These are phyloP conservation scores for Ellobium chinense DNA, from an alignment of 2,888 invertebrate species.

Conservation along the genomic window DNA sequence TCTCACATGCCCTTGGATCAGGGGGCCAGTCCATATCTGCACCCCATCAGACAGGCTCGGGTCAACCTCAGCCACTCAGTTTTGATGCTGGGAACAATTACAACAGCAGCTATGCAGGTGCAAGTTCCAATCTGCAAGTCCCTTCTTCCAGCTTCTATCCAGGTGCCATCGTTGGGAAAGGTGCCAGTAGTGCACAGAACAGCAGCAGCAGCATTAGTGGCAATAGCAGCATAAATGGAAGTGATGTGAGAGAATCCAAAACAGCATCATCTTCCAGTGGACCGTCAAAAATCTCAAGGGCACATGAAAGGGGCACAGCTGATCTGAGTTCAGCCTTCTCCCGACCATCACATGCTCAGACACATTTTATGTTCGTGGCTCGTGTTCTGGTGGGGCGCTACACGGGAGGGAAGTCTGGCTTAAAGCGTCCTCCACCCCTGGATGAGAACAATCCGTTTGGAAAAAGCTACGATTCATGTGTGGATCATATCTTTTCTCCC, in stretches of 20 bases:
- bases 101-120: background rate
- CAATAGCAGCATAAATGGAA: background rate
- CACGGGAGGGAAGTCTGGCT: slow-evolving; percentile 65
- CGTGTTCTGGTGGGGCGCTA: slow-evolving; percentile 73
- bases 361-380: slow-evolving; percentile 67
- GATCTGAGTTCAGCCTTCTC: slow-evolving; percentile 16
- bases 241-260: background rate
- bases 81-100: background rate
- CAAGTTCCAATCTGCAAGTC: background rate
- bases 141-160: too few relatives aligned
- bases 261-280: background rate
- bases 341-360: background rate
- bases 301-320: background rate
- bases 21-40: too few relatives aligned
- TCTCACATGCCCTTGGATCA: background rate
- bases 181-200: background rate
- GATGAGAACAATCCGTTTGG: slow-evolving; percentile 67
- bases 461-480: slow-evolving; percentile 74
- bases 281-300: background rate
- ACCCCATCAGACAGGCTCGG: too few relatives aligned
- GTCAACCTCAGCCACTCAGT: background rate
- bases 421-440: slow-evolving; percentile 70
- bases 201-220: background rate
- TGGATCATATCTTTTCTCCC: slow-evolving; percentile 70
- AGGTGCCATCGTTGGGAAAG: background rate